These are phyloP conservation scores for Hippocampus zosterae DNA, from an alignment of 2,113 vertebrate genomes.

Conservation along the genomic window DNA sequence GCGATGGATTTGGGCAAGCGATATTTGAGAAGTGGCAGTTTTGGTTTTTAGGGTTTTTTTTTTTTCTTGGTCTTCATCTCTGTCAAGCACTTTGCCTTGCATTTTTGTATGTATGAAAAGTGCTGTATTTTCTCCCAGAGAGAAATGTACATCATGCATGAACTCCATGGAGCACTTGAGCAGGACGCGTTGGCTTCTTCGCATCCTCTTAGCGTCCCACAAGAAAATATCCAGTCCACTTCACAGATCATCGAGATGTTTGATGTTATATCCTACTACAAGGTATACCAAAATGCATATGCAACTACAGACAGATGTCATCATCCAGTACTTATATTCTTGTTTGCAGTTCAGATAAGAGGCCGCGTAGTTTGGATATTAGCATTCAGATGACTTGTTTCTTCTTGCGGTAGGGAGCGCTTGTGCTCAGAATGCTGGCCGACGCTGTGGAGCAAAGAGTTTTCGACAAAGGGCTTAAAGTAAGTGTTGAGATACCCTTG, in stretches of 20 bases:
- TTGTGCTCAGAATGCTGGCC: conserved; percentile 70
- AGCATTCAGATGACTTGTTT: not conserved
- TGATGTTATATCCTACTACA: conserved; percentile 62
- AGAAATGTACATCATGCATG: conserved; percentile 31
- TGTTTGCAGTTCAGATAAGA: too few species aligned
- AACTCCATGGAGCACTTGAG: conserved; percentile 51
- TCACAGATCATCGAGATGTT: conserved; percentile 50
- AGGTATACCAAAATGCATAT: conserved; percentile 49
- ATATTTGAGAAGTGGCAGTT: not conserved
- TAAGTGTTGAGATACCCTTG: conserved; percentile 32
- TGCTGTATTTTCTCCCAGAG: conserved; percentile 39
- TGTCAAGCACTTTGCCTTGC: not conserved
- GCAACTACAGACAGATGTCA: not conserved
- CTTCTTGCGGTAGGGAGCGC: conserved; percentile 53
- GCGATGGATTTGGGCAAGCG: not conserved
- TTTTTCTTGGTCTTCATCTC: not conserved
- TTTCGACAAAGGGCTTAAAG: conserved; percentile 59
- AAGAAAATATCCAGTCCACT: conserved; percentile 25
- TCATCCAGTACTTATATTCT: not conserved
- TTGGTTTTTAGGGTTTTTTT: not conserved
- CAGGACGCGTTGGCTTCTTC: conserved; percentile 62
- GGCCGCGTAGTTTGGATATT: not conserved
- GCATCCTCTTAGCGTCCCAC: conserved; percentile 51
- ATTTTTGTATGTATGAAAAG: too few species aligned
- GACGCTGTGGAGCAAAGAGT: conserved; percentile 14